Percentiles rank a stretch among this genome's conserved stretches.
Conservation (phyloP, 2,888 invertebrate species). For the Andricus quercusramuli region DNA sequence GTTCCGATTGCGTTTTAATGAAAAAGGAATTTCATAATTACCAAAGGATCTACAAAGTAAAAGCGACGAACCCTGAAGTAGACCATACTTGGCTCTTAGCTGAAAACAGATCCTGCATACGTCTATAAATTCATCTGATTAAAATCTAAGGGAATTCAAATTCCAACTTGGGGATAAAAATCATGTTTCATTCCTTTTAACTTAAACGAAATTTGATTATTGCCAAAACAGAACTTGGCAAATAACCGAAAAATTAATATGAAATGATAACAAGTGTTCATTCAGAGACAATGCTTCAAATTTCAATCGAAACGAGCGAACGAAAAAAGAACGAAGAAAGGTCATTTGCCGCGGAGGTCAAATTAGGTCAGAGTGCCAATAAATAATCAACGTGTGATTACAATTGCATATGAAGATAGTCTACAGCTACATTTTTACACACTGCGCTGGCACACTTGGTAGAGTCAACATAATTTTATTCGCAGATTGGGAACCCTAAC, state of each 20-base stretch:
- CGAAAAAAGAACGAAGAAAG: background rate
- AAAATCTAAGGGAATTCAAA: background rate
- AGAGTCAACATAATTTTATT: slow-evolving; percentile 22
- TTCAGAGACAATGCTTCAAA: slow-evolving; percentile 11
- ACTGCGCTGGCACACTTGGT: background rate
- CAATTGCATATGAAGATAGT: background rate
- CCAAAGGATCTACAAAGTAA: too few relatives aligned
- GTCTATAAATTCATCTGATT: background rate
- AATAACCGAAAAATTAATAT: background rate
- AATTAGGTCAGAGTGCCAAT: slow-evolving; percentile 13
- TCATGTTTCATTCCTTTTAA: background rate
- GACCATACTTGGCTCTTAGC: too few relatives aligned
- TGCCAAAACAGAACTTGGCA: background rate
- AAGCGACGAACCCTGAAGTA: too few relatives aligned
- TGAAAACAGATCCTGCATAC: background rate
- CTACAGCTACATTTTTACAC: background rate
- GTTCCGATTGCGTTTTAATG: background rate
- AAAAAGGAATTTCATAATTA: background rate
- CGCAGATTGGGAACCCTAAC: slow-evolving; percentile 11
- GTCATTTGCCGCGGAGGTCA: background rate
- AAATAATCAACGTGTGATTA: slow-evolving; percentile 26
- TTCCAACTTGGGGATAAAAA: too few relatives aligned
- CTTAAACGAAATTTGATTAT: background rate
- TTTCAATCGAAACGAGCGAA: slow-evolving; percentile 50
- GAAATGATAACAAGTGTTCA: background rate